A percentile compares a stretch with the other conserved stretches of the same genome.
These are phyloP conservation scores for Eupithecia insigniata DNA, from an alignment of 2,888 invertebrate species.

Conservation along the genomic window DNA sequence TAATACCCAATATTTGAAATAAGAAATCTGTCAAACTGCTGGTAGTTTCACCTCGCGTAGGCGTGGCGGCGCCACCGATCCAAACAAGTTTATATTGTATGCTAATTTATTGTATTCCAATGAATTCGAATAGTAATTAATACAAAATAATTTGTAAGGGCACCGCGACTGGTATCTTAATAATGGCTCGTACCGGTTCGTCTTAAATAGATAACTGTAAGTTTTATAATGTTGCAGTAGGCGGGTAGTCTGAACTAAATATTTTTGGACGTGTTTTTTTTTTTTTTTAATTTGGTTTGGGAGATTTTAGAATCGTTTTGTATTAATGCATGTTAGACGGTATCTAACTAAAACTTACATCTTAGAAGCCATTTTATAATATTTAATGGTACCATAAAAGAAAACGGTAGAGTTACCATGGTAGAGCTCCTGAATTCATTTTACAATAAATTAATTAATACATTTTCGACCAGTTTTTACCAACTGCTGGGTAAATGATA, in stretches of 20 bases:
- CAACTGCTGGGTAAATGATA: not conserved
- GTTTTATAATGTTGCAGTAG: conserved; percentile 25
- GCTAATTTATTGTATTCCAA: conserved; percentile 60
- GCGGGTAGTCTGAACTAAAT: conserved; percentile 29
- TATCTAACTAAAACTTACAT: too few species aligned
- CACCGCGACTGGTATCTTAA: conserved; percentile 62
- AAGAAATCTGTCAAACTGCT: conserved; percentile 34
- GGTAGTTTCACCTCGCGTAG: conserved; percentile 51
- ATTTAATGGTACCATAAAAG: not conserved
- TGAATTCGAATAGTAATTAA: conserved; percentile 76
- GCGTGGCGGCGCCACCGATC: conserved; percentile 68
- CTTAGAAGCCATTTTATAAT: not conserved
- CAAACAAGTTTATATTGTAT: conserved; percentile 76
- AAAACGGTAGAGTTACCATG: not conserved
- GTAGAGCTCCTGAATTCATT: too few species aligned
- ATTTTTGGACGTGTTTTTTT: not conserved
- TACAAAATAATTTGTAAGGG: conserved; percentile 66
- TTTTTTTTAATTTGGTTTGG: not conserved
- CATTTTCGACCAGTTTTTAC: not conserved
- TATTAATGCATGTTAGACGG: not conserved
- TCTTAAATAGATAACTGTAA: conserved; percentile 42
- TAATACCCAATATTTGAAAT: conserved; percentile 18
- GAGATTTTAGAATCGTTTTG: not conserved
- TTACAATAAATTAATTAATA: too few species aligned
- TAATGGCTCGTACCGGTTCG: conserved; percentile 53